Evolutionary conservation across 2,113 vertebrate species (phyloP).

Genomic region (Charina bottae): DNA sequence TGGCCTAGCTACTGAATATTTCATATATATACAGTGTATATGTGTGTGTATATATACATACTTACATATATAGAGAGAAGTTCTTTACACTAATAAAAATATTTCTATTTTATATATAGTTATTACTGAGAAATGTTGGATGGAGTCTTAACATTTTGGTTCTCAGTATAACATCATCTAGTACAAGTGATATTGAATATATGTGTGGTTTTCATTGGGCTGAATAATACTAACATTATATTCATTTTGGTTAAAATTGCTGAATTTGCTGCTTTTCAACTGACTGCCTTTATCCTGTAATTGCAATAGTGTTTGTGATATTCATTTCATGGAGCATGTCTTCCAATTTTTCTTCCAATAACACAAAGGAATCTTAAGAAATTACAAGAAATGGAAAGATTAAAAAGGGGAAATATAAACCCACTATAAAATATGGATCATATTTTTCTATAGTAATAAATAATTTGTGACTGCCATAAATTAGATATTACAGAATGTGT

Average conservation of each 20-base stretch:
- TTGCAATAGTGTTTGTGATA: slow-evolving; percentile 49
- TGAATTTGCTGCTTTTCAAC: slow-evolving; percentile 46
- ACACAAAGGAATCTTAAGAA: slow-evolving; percentile 41
- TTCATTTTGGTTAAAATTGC: slow-evolving; percentile 45
- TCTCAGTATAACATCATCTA: slow-evolving; percentile 40
- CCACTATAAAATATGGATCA: neutral
- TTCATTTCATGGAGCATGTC: slow-evolving; percentile 41
- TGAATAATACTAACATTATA: slow-evolving; percentile 60
- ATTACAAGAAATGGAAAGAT: slow-evolving; percentile 29
- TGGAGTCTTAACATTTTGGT: slow-evolving; percentile 39
- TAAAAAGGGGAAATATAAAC: neutral
- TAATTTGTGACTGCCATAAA: neutral
- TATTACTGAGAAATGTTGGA: slow-evolving; percentile 37
- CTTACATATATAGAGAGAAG: no score
- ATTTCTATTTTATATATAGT: slow-evolving; percentile 39
- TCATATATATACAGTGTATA: no score
- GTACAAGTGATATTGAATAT: slow-evolving; percentile 45
- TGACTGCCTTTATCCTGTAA: slow-evolving; percentile 34
- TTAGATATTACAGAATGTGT: neutral
- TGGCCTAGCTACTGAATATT: no score
- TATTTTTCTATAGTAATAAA: neutral
- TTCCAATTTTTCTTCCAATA: slow-evolving; percentile 47
- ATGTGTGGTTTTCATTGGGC: slow-evolving; percentile 56
- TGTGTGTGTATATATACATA: no score
- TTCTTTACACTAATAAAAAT: slow-evolving; percentile 29